phyloP scores from a whole-genome alignment of 2,797 vertebrate species.

The Oreonectes daqikongensis region DNA sequence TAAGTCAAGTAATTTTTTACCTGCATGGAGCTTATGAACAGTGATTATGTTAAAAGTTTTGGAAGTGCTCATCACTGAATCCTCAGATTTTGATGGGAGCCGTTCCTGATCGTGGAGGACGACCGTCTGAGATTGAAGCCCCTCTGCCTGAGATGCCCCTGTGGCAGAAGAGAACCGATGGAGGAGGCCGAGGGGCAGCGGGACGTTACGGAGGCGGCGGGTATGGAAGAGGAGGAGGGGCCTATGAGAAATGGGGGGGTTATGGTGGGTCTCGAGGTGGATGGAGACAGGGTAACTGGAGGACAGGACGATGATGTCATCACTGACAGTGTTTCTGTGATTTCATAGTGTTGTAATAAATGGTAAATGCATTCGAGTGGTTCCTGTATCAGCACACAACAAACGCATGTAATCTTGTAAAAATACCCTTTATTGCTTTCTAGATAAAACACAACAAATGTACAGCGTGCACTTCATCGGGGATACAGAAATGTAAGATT shows the following conservation, averaged over 20 bases:
- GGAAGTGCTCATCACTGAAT: background rate
- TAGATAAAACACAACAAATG: too few species aligned
- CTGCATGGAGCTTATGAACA: too few species aligned
- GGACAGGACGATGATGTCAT: constrained; percentile 35
- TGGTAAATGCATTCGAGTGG: too few species aligned
- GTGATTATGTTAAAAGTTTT: background rate
- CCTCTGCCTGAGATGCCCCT: constrained; percentile 94
- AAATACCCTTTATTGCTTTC: too few species aligned
- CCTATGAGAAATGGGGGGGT: constrained; percentile 60
- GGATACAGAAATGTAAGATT: too few species aligned
- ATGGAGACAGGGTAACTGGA: constrained; percentile 12
- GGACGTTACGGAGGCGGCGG: background rate
- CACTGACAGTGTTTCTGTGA: constrained; percentile 5
- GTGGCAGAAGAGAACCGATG: constrained; percentile 92
- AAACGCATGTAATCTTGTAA: too few species aligned
- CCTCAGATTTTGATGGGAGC: constrained; percentile 92
- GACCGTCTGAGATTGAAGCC: constrained; percentile 89
- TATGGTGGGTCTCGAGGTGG: constrained; percentile 51
- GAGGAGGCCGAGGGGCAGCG: constrained; percentile 67
- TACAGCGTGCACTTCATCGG: too few species aligned
- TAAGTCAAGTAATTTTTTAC: constrained; percentile 59
- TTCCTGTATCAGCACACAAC: too few species aligned
- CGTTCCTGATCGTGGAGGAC: constrained; percentile 94
- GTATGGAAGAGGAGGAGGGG: background rate
- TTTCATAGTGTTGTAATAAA: background rate